Percentiles rank a stretch among this genome's conserved stretches.
Evolutionary conservation across 2,113 vertebrate species (phyloP).

Genomic region (Gopherus evgoodei): DNA sequence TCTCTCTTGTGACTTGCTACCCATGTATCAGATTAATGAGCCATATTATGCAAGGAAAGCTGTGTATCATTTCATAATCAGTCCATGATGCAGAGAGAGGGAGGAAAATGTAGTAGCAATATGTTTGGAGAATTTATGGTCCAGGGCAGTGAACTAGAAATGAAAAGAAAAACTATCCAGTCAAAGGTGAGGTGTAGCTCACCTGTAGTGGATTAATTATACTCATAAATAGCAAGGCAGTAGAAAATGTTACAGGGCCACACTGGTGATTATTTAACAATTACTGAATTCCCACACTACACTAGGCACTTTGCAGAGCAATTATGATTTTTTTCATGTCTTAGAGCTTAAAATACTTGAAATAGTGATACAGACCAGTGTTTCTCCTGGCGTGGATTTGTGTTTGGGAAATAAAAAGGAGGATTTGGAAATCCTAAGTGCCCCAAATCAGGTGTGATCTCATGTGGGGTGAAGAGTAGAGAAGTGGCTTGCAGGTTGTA

Average conservation of each 20-base stretch:
- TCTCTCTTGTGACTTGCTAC: background rate
- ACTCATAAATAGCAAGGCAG: background rate
- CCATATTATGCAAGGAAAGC: background rate
- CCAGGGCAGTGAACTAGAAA: background rate
- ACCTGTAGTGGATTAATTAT: background rate
- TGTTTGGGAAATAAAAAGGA: too few relatives aligned
- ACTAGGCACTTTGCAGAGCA: background rate
- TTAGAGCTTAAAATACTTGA: background rate
- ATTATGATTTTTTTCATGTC: background rate
- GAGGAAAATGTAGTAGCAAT: background rate
- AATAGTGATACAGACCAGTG: background rate
- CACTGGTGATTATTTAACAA: background rate
- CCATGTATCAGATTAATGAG: slow-evolving; percentile 1
- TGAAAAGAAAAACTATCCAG: background rate
- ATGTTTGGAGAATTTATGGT: background rate
- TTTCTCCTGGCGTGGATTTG: background rate
- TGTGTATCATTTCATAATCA: background rate
- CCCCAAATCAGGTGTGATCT: background rate
- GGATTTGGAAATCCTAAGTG: background rate
- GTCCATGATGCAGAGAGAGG: background rate
- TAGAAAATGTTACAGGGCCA: background rate
- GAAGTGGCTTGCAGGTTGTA: background rate
- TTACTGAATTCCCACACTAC: background rate
- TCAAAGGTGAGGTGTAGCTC: background rate
- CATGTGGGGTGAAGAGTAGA: background rate